A percentile compares a stretch with the other conserved stretches of the same genome.
phyloP scores from a whole-genome alignment of 2,797 vertebrate species.

The Chloroceryle amazona region DNA sequence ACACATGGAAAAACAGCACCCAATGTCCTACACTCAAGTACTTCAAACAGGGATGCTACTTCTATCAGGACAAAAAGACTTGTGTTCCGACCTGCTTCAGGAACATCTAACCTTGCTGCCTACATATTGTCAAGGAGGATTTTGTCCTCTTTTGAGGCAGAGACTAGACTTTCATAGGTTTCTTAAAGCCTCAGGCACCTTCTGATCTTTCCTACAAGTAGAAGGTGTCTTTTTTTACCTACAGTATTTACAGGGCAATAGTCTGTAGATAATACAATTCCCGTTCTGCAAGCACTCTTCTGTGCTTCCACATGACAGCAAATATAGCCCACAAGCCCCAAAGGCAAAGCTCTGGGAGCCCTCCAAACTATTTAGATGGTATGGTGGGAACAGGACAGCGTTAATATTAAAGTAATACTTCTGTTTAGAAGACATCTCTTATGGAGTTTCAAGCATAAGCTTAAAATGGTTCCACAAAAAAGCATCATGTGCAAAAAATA shows the following conservation, averaged over 20 bases:
- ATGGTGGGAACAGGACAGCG: background rate
- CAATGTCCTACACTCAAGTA: background rate
- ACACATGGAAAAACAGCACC: background rate
- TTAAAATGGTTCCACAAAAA: background rate
- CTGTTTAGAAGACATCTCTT: background rate
- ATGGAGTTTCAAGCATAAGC: fast-evolving
- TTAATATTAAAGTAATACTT: background rate
- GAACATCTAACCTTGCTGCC: background rate
- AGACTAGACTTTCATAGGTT: background rate
- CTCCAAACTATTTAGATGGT: background rate
- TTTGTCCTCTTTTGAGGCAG: background rate
- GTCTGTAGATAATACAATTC: background rate
- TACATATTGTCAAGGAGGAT: background rate
- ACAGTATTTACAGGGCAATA: fast-evolving
- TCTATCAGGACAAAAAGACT: background rate
- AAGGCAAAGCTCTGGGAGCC: background rate
- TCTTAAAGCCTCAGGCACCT: background rate
- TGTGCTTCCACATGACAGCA: background rate
- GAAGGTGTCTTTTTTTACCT: background rate
- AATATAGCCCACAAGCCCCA: background rate
- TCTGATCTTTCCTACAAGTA: background rate
- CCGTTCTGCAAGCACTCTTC: background rate
- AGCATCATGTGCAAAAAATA: background rate
- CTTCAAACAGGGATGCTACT: background rate
- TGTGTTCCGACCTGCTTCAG: background rate